Evolutionary conservation across 2,888 invertebrate species (phyloP), one percentile per base, ranked within the genome.

Genomic region (Lissocephala sabroskyi): DNA sequence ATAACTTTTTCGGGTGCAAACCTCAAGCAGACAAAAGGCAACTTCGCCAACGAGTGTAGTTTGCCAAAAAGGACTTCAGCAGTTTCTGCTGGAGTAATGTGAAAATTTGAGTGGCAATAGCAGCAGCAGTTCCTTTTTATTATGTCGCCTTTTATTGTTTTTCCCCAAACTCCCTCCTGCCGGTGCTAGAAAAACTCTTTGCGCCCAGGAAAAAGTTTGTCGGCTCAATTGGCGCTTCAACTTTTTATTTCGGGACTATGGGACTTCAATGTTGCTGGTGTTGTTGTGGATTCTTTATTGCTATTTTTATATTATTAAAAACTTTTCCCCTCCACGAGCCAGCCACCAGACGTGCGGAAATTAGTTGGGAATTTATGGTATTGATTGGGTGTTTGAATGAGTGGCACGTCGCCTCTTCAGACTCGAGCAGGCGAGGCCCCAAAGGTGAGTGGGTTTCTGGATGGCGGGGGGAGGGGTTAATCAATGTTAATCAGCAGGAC

Each of bases 301-400:
- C 41, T 51, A 52, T 67, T 56, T n/a, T n/a, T 52, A 49, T 49
- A 61, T 63, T 74, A 65, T 61, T 63, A 65, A 63, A 63, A 45
- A 51, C 49, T 67, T 60, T 52, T 49, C 47, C 16, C 10, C 16
- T 23, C 10, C 16, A 35, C 16, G 6, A n/a, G n/a, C n/a, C n/a
- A n/a, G n/a, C n/a, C n/a, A n/a, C n/a, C 55, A 37, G 39, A 41
- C 33, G 42, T 40, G 59, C 44, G 56, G 49, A 62, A 56, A 62
- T 62, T 59, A 56, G 49, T 45, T 32, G 18, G 45, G 52, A 56
- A 56, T 57, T 48, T 56, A 52, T 48, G 56, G 33, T 54, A 54
- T 48, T 41, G 41, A 53, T 39, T 7, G 1, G 29, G 14, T 23
- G 13, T 45, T 16, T 30, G 37, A n/a, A n/a, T 30, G 32, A 18